Base-by-base conservation (phyloP, 2,888 invertebrate genomes). In the Anoncus sp. region DNA sequence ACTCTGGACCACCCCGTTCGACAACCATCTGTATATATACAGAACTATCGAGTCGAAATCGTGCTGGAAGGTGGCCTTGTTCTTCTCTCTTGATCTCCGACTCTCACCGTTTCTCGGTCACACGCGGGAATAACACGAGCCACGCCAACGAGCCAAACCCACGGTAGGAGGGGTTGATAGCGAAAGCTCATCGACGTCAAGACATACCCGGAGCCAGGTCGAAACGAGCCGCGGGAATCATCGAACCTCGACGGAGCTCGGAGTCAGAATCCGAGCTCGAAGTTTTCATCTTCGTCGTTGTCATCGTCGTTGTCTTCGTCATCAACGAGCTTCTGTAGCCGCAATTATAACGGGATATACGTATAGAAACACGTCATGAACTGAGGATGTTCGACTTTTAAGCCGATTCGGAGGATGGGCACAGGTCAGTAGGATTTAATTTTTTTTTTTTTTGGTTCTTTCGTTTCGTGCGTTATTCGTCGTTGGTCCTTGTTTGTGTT, bases 381-480 rank as follows among this genome's bases (percentile, higher is more conserved):
- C 84, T 82, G 83, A 85, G 83, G 85, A 89, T 88, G 87, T 82
- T 84, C 82, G 88, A 87, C 86, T 87, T 87, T 84, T 88, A 85
- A 88, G 85, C 84, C 84, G 84, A 75, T 83, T 82, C 94, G 94
- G 88, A 95, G 95, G 89, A 95, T 95, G 95, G 95, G 95, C 84
- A 95, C 95, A 94, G 95, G 95, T 95, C 89, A 92, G 92, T 88
- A 77, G 77, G 59, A 24, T 51, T 63, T 74, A 45, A 57, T 66
- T 65, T 45, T 24, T 31, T 53, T 57, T 27, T 69, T 79, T 57
- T 73, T 77, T 59, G 51, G 53, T 63, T 73, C 73, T 70, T 77
- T 74, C 51, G 10, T 24, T 53, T 66, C 62, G 10, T 14, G 45
- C 18, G 47, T 35, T 20, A 14, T n/a, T 20, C 35, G 9, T 47